A percentile compares a stretch with the other conserved stretches of the same genome.
These are phyloP conservation scores for Mormyrus lacerda DNA, from an alignment of 2,113 vertebrate genomes.

Conservation along the genomic window DNA sequence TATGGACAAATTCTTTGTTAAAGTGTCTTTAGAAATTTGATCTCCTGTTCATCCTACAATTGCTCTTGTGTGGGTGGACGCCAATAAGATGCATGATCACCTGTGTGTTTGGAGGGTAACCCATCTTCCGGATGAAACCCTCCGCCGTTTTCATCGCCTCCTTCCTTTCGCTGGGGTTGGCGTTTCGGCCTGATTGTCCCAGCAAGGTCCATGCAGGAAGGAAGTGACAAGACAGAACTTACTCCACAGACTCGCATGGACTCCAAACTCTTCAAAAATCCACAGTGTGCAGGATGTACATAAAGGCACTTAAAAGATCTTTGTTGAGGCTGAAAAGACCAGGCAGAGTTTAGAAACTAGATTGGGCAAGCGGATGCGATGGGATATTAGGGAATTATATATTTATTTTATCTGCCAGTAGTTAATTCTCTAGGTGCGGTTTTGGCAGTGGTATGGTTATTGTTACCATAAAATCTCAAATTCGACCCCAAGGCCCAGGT, in stretches of 20 bases:
- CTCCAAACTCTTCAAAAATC: not conserved
- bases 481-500: not conserved
- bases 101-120: constrained; percentile 77
- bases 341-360: not conserved
- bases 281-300: not conserved
- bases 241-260: not conserved
- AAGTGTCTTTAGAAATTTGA: not conserved
- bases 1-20: not conserved
- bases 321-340: not conserved
- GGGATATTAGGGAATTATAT: not conserved
- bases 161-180: constrained; percentile 77
- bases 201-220: constrained; percentile 25
- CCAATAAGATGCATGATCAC: constrained; percentile 34
- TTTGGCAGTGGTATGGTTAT: not conserved
- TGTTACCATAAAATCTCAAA: not conserved
- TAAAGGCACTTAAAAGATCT: not conserved
- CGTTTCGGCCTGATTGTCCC: constrained; percentile 66
- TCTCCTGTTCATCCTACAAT: not conserved
- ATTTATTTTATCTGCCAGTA: not conserved
- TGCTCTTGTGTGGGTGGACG: not conserved
- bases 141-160: constrained; percentile 86
- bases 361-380: not conserved
- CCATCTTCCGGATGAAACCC: constrained; percentile 79
- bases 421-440: not conserved
- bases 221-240: not conserved